Conservation (phyloP, 2,797 vertebrate genomes). For the Pteronotus mesoamericanus region DNA sequence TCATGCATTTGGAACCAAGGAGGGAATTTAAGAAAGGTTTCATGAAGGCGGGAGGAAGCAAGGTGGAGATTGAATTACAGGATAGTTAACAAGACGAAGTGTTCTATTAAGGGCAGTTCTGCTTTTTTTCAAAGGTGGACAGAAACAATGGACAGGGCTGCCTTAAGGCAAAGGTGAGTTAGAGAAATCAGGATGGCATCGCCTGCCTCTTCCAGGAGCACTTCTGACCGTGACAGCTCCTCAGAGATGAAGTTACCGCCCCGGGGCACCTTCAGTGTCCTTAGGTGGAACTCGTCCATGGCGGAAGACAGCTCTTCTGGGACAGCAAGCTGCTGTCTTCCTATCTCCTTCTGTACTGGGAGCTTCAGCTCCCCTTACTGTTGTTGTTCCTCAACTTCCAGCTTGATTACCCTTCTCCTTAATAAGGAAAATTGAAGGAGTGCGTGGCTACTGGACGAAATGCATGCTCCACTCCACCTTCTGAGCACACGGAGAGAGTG, state of each 20-base stretch:
- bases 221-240: neutral
- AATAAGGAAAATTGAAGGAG: neutral
- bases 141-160: neutral
- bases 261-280: neutral
- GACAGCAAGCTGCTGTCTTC: neutral
- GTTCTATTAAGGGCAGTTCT: neutral
- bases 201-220: neutral
- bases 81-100: neutral
- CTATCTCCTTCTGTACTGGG: neutral
- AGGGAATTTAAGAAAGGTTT: neutral
- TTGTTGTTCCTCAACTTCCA: neutral
- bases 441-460: neutral
- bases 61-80: neutral
- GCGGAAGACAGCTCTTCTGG: neutral
- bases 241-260: neutral
- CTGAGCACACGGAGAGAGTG: neutral
- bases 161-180: neutral
- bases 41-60: neutral
- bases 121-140: neutral
- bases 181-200: neutral
- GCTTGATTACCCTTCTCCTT: neutral
- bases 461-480: rapidly evolving
- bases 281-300: neutral
- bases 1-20: neutral
- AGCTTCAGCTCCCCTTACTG: neutral